Conservation (phyloP, 2,797 vertebrate genomes). For the Garrulus glandarius region DNA sequence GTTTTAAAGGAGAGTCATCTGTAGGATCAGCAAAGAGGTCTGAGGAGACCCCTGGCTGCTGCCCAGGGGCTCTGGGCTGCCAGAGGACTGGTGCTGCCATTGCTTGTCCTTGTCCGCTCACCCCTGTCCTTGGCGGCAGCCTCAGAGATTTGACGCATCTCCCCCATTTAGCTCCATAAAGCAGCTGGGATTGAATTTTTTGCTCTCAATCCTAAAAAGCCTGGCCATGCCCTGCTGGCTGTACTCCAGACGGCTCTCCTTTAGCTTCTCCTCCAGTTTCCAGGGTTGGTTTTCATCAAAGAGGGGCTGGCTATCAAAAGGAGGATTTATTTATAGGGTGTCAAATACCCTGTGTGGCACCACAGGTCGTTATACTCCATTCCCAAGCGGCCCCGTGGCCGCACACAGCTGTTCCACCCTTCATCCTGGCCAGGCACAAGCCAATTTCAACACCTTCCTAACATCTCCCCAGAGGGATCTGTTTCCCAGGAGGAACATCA, state of each 20-base stretch:
- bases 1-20: not conserved
- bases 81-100: not conserved
- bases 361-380: not conserved
- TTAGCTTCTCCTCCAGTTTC: slow-evolving; percentile 42
- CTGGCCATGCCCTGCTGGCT: slow-evolving; percentile 26
- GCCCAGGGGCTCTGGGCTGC: not conserved
- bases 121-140: not conserved
- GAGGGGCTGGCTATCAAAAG: slow-evolving; percentile 29
- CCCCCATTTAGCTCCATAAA: slow-evolving; percentile 51
- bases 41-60: not conserved
- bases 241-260: not conserved
- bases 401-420: slow-evolving; percentile 46
- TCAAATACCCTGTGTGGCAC: slow-evolving; percentile 66
- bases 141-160: slow-evolving; percentile 2
- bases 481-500: slow-evolving; percentile 30
- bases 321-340: slow-evolving; percentile 77
- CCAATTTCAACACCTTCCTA: slow-evolving; percentile 48
- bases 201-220: slow-evolving; percentile 44
- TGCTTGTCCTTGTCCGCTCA: not conserved
- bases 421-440: not conserved
- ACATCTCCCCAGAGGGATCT: not conserved
- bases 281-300: slow-evolving; percentile 52
- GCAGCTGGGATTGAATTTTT: slow-evolving; percentile 42
- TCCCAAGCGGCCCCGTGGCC: not conserved
- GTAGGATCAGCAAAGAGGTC: not conserved